These are phyloP conservation scores for Apteryx mantelli DNA, from an alignment of 2,113 vertebrate species.

Conservation along the genomic window DNA sequence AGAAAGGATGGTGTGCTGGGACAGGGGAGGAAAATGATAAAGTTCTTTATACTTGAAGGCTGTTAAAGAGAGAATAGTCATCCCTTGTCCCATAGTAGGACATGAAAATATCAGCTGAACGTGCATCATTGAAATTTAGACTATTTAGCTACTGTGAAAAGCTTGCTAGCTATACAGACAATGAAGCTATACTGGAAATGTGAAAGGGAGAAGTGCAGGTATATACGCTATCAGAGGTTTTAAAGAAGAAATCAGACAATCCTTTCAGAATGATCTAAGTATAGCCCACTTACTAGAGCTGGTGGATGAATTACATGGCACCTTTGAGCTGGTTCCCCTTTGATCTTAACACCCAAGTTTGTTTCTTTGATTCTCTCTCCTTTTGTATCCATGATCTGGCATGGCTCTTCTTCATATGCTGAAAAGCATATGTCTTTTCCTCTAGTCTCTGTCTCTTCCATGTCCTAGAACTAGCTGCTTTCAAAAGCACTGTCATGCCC, in stretches of 20 bases:
- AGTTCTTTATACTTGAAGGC: not conserved
- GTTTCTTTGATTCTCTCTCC: not conserved
- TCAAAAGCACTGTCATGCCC: not conserved
- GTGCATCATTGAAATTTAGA: not conserved
- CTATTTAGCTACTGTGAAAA: not conserved
- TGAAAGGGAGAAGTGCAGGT: not conserved
- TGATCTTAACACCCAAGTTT: not conserved
- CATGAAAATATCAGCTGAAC: not conserved
- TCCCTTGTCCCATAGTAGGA: not conserved
- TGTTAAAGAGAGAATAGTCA: not conserved
- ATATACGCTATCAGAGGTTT: not conserved
- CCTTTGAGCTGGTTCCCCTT: not conserved
- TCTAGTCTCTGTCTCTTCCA: not conserved
- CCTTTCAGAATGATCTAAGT: not conserved
- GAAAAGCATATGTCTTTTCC: not conserved
- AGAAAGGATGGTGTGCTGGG: not conserved
- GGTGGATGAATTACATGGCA: not conserved
- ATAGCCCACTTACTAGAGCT: not conserved
- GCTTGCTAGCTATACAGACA: not conserved
- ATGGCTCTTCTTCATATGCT: not conserved
- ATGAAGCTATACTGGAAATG: not conserved
- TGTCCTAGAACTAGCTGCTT: not conserved
- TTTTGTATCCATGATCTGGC: not conserved
- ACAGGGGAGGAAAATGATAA: not conserved
- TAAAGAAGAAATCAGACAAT: not conserved